Evolutionary conservation across 2,888 invertebrate species (phyloP).

Genomic region (Apamea epomidion): DNA sequence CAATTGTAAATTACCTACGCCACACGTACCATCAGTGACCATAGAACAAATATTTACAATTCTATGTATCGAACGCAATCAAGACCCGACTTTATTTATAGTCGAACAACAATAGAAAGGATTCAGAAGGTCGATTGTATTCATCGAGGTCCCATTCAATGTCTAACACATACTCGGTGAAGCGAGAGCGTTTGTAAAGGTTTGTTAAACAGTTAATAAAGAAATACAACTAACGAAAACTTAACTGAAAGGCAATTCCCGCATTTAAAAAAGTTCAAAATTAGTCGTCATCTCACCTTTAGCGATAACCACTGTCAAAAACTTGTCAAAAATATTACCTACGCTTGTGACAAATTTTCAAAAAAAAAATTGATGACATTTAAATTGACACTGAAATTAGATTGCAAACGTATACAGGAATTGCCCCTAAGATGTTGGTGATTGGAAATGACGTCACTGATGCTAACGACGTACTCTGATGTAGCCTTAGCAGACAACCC

Average conservation of each 20-base stretch:
- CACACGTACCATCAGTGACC: conserved; percentile 45
- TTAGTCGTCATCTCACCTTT: neutral
- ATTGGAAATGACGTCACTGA: neutral
- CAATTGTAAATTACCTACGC: conserved; percentile 40
- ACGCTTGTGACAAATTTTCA: too few species aligned
- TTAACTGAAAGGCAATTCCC: neutral
- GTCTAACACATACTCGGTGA: neutral
- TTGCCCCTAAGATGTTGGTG: neutral
- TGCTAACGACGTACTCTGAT: too few species aligned
- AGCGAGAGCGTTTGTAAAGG: neutral
- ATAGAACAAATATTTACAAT: conserved; percentile 61
- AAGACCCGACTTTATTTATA: conserved; percentile 64
- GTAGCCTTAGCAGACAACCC: too few species aligned
- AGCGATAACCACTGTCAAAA: neutral
- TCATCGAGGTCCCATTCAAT: neutral
- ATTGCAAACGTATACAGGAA: neutral
- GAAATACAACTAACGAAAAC: neutral
- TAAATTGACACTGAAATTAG: neutral
- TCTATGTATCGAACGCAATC: conserved; percentile 71
- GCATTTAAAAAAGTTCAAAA: neutral
- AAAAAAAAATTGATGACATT: too few species aligned
- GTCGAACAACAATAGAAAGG: neutral
- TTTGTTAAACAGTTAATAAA: too few species aligned
- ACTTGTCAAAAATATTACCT: neutral
- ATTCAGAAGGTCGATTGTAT: conserved; percentile 8